Evolutionary conservation across 2,888 invertebrate genomes (phyloP).

Genomic region (Euphydryas editha): DNA sequence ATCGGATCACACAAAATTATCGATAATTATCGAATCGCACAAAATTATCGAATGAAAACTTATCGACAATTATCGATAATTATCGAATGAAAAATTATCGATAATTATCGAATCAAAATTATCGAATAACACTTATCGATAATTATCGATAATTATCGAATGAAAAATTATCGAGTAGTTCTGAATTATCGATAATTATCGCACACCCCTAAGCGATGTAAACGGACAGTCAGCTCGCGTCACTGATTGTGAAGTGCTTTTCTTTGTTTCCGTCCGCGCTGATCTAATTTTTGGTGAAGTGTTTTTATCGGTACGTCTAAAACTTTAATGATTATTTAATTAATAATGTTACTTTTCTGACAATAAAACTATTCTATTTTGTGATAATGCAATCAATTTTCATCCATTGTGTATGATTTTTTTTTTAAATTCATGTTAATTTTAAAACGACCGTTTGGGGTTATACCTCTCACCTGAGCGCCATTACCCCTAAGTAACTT

Average conservation of each 20-base stretch:
- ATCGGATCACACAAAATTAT: too few relatives aligned
- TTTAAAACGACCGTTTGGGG: background rate
- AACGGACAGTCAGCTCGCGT: conserved; percentile 20
- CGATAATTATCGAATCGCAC: too few relatives aligned
- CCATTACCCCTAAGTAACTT: background rate
- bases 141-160: too few relatives aligned
- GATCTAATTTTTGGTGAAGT: conserved; percentile 28
- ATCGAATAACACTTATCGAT: too few relatives aligned
- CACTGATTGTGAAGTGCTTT: conserved; percentile 38
- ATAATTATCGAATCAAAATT: too few relatives aligned
- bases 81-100: too few relatives aligned
- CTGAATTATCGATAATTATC: too few relatives aligned
- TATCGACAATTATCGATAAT: too few relatives aligned
- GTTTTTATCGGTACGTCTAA: conserved; percentile 22
- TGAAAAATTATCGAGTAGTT: too few relatives aligned
- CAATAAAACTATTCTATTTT: background rate
- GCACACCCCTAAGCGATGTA: too few relatives aligned
- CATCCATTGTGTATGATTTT: background rate
- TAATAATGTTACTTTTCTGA: background rate
- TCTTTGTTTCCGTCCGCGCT: conserved; percentile 35
- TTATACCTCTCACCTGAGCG: background rate
- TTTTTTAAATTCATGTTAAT: background rate
- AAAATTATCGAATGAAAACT: too few relatives aligned
- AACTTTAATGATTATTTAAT: background rate
- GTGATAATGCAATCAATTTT: background rate